A percentile compares a stretch with the other conserved stretches of the same genome.
Evolutionary conservation across 2,113 vertebrate genomes (phyloP).

Genomic region (Stictonetta naevosa): DNA sequence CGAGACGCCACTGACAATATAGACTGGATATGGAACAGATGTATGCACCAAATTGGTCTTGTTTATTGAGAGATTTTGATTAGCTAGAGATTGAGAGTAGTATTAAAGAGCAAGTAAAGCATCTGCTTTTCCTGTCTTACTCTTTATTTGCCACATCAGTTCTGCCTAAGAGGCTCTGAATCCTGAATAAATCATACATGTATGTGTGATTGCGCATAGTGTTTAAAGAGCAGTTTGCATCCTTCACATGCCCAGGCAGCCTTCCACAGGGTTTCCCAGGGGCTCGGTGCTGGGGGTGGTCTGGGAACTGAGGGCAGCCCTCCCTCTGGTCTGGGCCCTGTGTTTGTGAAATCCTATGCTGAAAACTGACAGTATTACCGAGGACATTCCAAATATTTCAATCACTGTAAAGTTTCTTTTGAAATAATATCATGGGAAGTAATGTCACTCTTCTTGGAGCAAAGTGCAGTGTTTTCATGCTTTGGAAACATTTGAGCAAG

Average conservation of each 20-base stretch:
- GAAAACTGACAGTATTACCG: not conserved
- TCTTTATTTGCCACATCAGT: not conserved
- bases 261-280: not conserved
- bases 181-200: not conserved
- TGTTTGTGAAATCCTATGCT: not conserved
- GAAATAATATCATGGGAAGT: not conserved
- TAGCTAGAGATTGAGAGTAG: not conserved
- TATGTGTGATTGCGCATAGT: not conserved
- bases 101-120: not conserved
- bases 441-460: not conserved
- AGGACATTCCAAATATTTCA: not conserved
- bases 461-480: not conserved
- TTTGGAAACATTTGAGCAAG: not conserved
- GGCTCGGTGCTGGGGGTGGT: fast-evolving
- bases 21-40: conserved; percentile 10
- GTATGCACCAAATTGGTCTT: not conserved
- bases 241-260: not conserved
- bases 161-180: not conserved
- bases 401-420: not conserved
- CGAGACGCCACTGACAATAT: not conserved
- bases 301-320: fast-evolving
- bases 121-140: conserved; percentile 2
- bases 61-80: not conserved
- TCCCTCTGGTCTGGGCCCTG: not conserved
- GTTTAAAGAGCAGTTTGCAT: not conserved